phyloP scores from a whole-genome alignment of 2,797 vertebrate species.

The Hydrolagus colliei region DNA sequence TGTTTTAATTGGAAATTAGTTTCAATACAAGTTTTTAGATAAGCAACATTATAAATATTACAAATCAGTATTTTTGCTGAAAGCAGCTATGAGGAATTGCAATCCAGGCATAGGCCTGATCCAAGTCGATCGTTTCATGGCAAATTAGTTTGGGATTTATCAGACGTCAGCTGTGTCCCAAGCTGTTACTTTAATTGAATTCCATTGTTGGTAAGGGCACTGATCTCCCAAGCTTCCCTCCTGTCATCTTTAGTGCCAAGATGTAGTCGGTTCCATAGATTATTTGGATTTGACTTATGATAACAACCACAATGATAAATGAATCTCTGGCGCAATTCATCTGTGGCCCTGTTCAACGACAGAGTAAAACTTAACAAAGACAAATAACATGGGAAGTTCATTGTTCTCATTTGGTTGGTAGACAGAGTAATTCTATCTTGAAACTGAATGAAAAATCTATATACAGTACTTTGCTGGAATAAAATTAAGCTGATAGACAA shows the following conservation, averaged over 20 bases:
- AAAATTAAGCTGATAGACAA: not conserved
- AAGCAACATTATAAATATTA: not conserved
- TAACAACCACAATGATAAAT: constrained; percentile 17
- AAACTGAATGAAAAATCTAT: not conserved
- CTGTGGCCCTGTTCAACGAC: constrained; percentile 9
- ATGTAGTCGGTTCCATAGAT: constrained; percentile 22
- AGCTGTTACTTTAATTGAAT: constrained; percentile 20
- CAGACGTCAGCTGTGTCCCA: constrained; percentile 9
- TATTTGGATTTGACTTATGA: constrained; percentile 25
- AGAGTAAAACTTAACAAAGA: not conserved
- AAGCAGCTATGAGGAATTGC: not conserved
- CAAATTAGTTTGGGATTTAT: not conserved
- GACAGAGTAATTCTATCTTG: not conserved
- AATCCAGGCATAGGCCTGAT: not conserved
- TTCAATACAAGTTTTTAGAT: not conserved
- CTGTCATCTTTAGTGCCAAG: constrained; percentile 5
- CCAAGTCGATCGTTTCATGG: not conserved
- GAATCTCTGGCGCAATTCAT: constrained; percentile 15
- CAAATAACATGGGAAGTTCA: not conserved
- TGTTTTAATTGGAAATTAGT: not conserved
- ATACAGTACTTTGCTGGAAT: not conserved
- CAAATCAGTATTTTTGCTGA: not conserved
- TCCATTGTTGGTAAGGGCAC: constrained; percentile 18
- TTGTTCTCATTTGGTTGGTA: not conserved
- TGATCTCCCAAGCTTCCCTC: not conserved